Percentiles rank a stretch among this genome's conserved stretches.
phyloP scores from a whole-genome alignment of 2,797 vertebrate genomes.

The Lagothrix lagotricha region DNA sequence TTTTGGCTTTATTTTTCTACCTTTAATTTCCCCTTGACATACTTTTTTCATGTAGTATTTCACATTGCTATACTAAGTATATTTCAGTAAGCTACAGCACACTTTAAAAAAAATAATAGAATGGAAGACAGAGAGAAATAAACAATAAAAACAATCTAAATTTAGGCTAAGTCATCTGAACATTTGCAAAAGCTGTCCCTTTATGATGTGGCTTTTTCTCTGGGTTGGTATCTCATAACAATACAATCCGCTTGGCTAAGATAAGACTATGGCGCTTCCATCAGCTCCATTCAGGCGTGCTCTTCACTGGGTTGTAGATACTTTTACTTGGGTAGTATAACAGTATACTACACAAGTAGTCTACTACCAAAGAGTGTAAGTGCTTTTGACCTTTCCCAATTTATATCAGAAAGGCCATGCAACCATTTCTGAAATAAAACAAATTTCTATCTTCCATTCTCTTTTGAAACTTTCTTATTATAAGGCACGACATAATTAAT shows the following conservation, averaged over 20 bases:
- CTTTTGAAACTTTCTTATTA: constrained; percentile 37
- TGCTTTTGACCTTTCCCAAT: background rate
- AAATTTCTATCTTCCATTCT: background rate
- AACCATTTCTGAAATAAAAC: background rate
- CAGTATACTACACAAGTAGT: background rate
- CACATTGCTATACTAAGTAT: background rate
- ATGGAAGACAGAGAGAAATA: background rate
- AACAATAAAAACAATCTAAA: background rate
- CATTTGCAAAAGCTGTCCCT: background rate
- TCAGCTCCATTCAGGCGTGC: background rate
- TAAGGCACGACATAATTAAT: constrained; percentile 42
- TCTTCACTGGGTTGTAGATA: background rate
- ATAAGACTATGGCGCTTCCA: background rate
- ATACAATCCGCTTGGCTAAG: background rate
- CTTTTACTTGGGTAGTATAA: background rate
- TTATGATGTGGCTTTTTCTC: background rate
- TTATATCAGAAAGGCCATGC: constrained; percentile 31
- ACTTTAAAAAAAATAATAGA: background rate
- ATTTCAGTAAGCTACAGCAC: background rate
- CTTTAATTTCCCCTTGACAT: background rate
- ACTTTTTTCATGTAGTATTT: background rate
- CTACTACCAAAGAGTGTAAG: background rate
- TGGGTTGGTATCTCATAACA: background rate
- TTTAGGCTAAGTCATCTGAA: background rate
- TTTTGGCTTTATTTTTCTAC: background rate